phyloP scores from a whole-genome alignment of 1,140 invertebrate genomes.

The Globodera rostochiensis region DNA sequence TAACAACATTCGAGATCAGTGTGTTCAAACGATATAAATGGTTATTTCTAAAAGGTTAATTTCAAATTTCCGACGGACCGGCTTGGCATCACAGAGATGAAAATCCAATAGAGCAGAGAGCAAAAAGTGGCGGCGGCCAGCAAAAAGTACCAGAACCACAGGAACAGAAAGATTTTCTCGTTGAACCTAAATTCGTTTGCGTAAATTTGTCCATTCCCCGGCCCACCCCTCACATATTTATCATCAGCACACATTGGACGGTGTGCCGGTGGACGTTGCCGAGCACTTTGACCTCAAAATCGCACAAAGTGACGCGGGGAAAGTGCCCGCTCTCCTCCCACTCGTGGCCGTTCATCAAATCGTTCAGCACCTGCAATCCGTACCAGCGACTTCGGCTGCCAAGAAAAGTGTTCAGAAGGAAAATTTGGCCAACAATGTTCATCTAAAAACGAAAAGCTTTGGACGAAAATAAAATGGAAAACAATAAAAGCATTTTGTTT shows the following conservation, averaged over 20 bases:
- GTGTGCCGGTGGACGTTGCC: slow-evolving; percentile 65
- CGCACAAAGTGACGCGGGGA: slow-evolving; percentile 63
- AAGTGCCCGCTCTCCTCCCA: slow-evolving; percentile 65
- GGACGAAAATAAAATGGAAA: slow-evolving; percentile 8
- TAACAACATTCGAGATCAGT: background rate
- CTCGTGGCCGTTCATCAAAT: slow-evolving; percentile 64
- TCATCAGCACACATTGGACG: slow-evolving; percentile 69
- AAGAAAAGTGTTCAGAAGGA: slow-evolving; percentile 61
- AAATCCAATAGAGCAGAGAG: slow-evolving; percentile 65
- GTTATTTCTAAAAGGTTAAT: too few relatives aligned
- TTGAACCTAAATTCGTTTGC: slow-evolving; percentile 74
- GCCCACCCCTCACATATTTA: slow-evolving; percentile 74
- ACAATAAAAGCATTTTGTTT: background rate
- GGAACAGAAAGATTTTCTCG: slow-evolving; percentile 68
- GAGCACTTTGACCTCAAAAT: slow-evolving; percentile 65
- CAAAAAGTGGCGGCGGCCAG: slow-evolving; percentile 63
- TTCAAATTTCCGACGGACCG: slow-evolving; percentile 50
- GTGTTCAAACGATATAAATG: background rate
- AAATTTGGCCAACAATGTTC: slow-evolving; percentile 63
- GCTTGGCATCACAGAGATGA: slow-evolving; percentile 64
- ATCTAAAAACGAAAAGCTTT: background rate
- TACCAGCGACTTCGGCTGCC: slow-evolving; percentile 61
- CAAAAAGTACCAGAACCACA: slow-evolving; percentile 66
- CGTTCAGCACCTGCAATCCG: slow-evolving; percentile 60
- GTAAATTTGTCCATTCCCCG: background rate